Conservation (phyloP, 92 coral and sea anemone species). For the Actinernus sp. region DNA sequence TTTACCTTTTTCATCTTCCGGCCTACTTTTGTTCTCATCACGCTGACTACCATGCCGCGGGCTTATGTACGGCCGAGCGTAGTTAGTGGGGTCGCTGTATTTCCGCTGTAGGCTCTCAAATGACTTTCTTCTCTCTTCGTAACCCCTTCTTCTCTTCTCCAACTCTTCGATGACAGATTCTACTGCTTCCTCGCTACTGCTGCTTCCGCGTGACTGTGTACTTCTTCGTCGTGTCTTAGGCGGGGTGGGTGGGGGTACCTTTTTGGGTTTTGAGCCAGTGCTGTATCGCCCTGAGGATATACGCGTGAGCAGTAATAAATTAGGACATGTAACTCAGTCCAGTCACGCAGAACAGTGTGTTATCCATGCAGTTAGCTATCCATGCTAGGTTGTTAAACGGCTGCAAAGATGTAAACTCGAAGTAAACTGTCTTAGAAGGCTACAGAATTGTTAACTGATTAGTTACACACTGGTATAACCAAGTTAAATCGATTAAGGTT, state of each 20-base stretch:
- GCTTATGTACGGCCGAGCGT: constrained; percentile 3
- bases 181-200: constrained; percentile 72
- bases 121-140: constrained; percentile 34
- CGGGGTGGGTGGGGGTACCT: constrained; percentile 31
- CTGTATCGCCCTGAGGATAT: constrained; percentile 66
- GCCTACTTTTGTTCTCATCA: constrained; percentile 1
- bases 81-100: constrained; percentile 37
- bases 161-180: constrained; percentile 75
- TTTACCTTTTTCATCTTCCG: constrained; percentile 66
- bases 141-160: constrained; percentile 47
- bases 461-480: too few relatives aligned
- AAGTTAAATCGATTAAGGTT: too few relatives aligned
- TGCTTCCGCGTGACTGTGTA: constrained; percentile 22
- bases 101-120: constrained; percentile 67
- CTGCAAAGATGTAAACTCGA: too few relatives aligned
- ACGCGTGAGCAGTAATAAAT: too few relatives aligned
- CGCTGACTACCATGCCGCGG: background rate
- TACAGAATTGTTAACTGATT: too few relatives aligned
- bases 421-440: too few relatives aligned
- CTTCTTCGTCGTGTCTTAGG: constrained; percentile 53
- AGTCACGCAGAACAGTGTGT: too few relatives aligned
- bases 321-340: too few relatives aligned
- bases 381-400: too few relatives aligned
- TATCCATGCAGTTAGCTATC: too few relatives aligned
- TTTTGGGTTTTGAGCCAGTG: constrained; percentile 52